phyloP scores from a whole-genome alignment of 1,140 invertebrate genomes.

The Lepidostoma basale region DNA sequence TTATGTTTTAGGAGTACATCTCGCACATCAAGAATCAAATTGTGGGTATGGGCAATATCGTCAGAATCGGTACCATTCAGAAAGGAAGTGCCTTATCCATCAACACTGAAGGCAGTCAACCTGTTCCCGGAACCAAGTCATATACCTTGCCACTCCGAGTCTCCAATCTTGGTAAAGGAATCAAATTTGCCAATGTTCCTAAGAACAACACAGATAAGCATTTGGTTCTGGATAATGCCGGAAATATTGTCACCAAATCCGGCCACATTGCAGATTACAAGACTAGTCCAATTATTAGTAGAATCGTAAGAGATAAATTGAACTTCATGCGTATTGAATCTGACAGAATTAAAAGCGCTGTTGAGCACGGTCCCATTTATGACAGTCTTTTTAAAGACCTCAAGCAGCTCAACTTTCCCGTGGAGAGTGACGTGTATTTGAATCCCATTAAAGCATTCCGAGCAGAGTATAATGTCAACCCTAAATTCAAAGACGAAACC shows the following conservation, averaged over 20 bases:
- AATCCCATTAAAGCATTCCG: conserved; percentile 62
- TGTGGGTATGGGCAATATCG: conserved; percentile 67
- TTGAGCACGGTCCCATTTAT: conserved; percentile 64
- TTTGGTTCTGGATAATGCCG: conserved; percentile 56
- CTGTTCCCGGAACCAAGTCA: conserved; percentile 50
- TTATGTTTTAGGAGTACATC: conserved; percentile 65
- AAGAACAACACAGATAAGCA: conserved; percentile 61
- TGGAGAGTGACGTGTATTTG: conserved; percentile 61
- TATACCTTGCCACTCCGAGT: conserved; percentile 59
- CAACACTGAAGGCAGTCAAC: conserved; percentile 48
- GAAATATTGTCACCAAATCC: conserved; percentile 59
- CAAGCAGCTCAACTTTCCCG: conserved; percentile 59
- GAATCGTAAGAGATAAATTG: conserved; percentile 60
- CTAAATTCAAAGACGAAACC: conserved; percentile 61
- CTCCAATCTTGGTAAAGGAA: conserved; percentile 56
- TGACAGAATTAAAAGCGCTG: conserved; percentile 63
- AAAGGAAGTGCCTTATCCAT: conserved; percentile 56
- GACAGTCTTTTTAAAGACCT: conserved; percentile 62
- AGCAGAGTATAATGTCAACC: conserved; percentile 61
- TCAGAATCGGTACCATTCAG: conserved; percentile 59
- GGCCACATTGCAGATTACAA: conserved; percentile 59
- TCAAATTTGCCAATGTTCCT: conserved; percentile 59
- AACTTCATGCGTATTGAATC: conserved; percentile 61
- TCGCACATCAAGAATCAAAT: conserved; percentile 67
- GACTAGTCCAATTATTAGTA: conserved; percentile 56